A percentile compares a stretch with the other conserved stretches of the same genome.
Evolutionary conservation across 2,797 vertebrate genomes (phyloP).

Genomic region (Etheostoma nigrum): DNA sequence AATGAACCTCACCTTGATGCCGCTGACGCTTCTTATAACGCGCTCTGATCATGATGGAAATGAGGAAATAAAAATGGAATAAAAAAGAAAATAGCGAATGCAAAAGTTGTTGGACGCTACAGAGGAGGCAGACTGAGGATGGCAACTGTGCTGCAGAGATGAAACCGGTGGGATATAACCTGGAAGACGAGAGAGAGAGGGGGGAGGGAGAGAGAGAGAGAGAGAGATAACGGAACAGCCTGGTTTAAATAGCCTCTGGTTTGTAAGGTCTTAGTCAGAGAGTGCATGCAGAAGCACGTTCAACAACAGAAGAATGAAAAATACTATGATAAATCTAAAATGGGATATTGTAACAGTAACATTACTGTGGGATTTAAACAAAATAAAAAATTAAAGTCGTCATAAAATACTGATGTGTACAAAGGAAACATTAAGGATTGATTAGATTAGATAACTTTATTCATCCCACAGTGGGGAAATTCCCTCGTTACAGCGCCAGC

Average conservation of each 20-base stretch:
- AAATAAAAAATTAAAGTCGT: too few species aligned
- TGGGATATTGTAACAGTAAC: neutral
- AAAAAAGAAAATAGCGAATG: neutral
- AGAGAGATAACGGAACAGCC: neutral
- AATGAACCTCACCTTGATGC: slow-evolving; percentile 56
- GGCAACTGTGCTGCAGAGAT: slow-evolving; percentile 9
- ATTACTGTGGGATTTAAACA: too few species aligned
- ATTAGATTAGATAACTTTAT: too few species aligned
- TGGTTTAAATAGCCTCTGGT: neutral
- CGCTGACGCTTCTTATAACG: neutral
- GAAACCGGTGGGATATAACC: neutral
- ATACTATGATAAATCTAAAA: too few species aligned
- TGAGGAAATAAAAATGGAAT: neutral
- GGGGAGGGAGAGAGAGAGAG: slow-evolving; percentile 6
- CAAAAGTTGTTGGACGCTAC: slow-evolving; percentile 33
- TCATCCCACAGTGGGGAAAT: too few species aligned
- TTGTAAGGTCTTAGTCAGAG: neutral
- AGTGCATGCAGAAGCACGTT: neutral
- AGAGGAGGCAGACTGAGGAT: slow-evolving; percentile 2
- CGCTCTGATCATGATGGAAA: slow-evolving; percentile 30
- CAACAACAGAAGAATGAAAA: neutral
- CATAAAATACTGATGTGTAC: neutral
- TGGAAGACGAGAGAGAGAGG: neutral
- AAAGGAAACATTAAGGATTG: neutral
- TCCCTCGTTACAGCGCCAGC: too few species aligned